Evolutionary conservation across 1,140 invertebrate genomes (phyloP).

Genomic region (Aphaenogaster rudis): DNA sequence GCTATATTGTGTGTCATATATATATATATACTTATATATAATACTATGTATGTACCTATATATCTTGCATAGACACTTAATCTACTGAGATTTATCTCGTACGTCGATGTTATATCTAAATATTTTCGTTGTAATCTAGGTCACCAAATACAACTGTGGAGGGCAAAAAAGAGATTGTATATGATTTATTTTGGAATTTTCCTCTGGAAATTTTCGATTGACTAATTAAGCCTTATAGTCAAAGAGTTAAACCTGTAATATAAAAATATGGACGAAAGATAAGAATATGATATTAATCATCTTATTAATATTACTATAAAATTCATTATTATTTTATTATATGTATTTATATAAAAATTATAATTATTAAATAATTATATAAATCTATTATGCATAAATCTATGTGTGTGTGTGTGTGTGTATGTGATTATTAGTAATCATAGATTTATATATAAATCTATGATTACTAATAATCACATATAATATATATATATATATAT

Average conservation of each 20-base stretch:
- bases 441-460: too few species aligned
- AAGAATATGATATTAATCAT: too few species aligned
- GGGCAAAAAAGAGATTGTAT: constrained; percentile 59
- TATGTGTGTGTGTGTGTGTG: too few species aligned
- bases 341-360: too few species aligned
- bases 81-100: constrained; percentile 75
- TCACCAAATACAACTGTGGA: constrained; percentile 82
- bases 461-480: too few species aligned
- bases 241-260: not conserved
- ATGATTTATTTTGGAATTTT: constrained; percentile 27
- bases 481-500: too few species aligned
- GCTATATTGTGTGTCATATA: constrained; percentile 77
- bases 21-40: constrained; percentile 23
- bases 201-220: not conserved
- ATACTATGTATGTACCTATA: constrained; percentile 67
- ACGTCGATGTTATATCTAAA: constrained; percentile 78
- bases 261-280: not conserved
- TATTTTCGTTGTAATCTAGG: constrained; percentile 81
- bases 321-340: too few species aligned
- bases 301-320: too few species aligned
- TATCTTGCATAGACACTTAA: constrained; percentile 76
- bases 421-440: too few species aligned
- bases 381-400: too few species aligned
- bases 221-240: not conserved
- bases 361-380: too few species aligned